Percentiles rank a stretch among this genome's conserved stretches.
Evolutionary conservation across 2,797 vertebrate genomes (phyloP).

Genomic region (Diplodus sargus): DNA sequence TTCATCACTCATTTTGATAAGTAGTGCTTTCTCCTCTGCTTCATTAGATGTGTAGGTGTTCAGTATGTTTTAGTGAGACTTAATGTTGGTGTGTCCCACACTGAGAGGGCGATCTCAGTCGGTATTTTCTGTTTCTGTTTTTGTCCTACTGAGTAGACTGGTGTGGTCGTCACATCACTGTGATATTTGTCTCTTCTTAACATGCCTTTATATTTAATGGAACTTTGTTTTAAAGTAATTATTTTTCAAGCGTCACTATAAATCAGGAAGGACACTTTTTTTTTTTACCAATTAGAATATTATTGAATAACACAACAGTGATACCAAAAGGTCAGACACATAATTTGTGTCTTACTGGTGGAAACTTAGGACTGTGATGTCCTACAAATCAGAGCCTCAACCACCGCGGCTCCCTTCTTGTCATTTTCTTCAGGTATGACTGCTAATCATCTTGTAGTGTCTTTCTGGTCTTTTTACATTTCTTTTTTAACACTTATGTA

Average conservation of each 20-base stretch:
- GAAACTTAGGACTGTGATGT: background rate
- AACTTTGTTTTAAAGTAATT: conserved; percentile 24
- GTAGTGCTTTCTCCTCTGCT: conserved; percentile 1
- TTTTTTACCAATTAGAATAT: background rate
- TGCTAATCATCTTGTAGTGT: background rate
- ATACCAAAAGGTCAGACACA: background rate
- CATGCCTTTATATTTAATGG: background rate
- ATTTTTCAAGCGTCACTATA: background rate
- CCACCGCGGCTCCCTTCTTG: background rate
- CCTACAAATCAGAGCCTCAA: conserved; percentile 1
- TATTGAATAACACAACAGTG: conserved; percentile 3
- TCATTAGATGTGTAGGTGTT: conserved; percentile 11
- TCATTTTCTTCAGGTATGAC: conserved; percentile 14
- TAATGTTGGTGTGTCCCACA: background rate
- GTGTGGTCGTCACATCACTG: background rate
- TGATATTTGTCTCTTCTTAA: conserved; percentile 8
- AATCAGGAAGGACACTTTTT: background rate
- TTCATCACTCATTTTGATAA: background rate
- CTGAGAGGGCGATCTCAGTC: background rate
- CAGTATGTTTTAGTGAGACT: conserved; percentile 13
- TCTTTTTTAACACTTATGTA: conserved; percentile 32
- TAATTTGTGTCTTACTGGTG: background rate
- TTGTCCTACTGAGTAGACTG: conserved; percentile 6
- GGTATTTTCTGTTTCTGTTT: background rate
- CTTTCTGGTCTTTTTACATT: conserved; percentile 36